phyloP scores from a whole-genome alignment of 2,113 vertebrate genomes.

The Pitta sordida region DNA sequence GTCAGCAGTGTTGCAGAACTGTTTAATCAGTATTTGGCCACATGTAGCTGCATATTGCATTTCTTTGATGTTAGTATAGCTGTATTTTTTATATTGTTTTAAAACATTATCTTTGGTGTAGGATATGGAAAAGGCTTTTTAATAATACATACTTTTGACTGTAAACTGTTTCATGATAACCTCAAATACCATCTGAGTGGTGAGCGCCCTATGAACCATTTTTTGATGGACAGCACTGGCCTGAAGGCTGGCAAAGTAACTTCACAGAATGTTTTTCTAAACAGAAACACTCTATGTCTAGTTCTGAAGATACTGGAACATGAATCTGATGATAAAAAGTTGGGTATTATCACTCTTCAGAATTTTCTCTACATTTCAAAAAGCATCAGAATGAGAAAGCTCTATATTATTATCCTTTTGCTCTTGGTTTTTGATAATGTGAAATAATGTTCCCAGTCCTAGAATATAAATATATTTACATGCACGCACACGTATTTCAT shows the following conservation, averaged over 20 bases:
- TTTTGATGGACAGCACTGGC: background rate
- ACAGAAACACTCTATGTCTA: background rate
- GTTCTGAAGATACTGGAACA: background rate
- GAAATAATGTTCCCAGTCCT: background rate
- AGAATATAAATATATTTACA: background rate
- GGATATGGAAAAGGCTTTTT: background rate
- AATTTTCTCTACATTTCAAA: background rate
- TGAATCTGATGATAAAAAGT: background rate
- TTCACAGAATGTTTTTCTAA: background rate
- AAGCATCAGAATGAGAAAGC: background rate
- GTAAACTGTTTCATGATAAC: background rate
- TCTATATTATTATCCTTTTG: background rate
- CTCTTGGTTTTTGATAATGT: background rate
- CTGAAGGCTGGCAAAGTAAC: background rate
- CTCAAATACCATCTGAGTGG: background rate
- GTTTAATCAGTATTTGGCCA: background rate
- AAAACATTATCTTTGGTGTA: background rate
- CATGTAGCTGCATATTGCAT: background rate
- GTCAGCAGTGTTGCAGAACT: background rate
- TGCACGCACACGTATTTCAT: background rate
- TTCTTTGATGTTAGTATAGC: background rate
- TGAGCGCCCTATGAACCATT: background rate
- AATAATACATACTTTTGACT: background rate
- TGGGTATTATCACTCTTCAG: background rate
- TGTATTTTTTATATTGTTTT: background rate